Conservation (phyloP, 2,113 vertebrate genomes). For the Paratilapia polleni region DNA sequence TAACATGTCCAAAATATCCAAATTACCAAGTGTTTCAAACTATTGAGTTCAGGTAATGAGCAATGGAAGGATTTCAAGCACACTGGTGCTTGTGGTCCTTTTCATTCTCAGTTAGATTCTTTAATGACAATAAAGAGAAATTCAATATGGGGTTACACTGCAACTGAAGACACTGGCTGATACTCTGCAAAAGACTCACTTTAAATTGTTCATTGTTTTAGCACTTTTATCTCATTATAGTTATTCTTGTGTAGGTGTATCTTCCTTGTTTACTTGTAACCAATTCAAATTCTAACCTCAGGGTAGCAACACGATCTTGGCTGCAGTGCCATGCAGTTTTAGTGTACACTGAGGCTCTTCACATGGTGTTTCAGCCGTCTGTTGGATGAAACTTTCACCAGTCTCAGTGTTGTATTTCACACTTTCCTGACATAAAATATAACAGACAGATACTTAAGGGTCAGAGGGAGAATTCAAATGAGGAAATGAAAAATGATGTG, state of each 20-base stretch:
- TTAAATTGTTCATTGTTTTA: not conserved
- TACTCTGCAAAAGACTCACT: not conserved
- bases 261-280: constrained; percentile 5
- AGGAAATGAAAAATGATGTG: constrained; percentile 6
- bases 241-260: not conserved
- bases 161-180: not conserved
- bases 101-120: not conserved
- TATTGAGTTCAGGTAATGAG: not conserved
- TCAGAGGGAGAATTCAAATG: not conserved
- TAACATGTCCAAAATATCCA: not conserved
- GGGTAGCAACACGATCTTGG: not conserved
- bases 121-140: not conserved
- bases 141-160: not conserved
- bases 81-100: not conserved
- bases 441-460: constrained; percentile 15
- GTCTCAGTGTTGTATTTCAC: not conserved
- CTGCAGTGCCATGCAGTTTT: not conserved
- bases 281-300: not conserved
- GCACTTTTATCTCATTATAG: not conserved
- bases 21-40: not conserved
- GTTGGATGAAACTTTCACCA: not conserved
- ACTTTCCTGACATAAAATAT: constrained; percentile 9
- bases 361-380: not conserved
- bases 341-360: not conserved
- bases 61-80: not conserved